Conservation (phyloP, 2,888 invertebrate species). For the Drosophila robusta region DNA sequence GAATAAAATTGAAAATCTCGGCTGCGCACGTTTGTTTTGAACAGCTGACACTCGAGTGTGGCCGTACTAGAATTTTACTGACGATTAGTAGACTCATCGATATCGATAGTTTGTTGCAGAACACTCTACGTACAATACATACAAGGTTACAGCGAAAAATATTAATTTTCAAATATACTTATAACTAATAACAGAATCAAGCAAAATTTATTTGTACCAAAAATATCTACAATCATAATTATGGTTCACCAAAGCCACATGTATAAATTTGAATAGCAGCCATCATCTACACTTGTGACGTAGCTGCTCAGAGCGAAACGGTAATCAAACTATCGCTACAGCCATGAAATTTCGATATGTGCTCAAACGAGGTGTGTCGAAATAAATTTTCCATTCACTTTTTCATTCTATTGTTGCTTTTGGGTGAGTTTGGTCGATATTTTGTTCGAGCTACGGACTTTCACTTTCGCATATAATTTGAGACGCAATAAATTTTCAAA, state of each 20-base stretch:
- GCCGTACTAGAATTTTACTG: not conserved
- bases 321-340: not conserved
- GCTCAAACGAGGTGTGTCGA: slow-evolving; percentile 9
- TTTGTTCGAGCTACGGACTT: slow-evolving; percentile 45
- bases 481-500: slow-evolving; percentile 56
- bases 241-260: not conserved
- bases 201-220: not conserved
- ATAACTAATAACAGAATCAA: not conserved
- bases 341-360: slow-evolving; percentile 14
- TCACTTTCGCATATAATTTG: slow-evolving; percentile 49
- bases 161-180: not conserved
- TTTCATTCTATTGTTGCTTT: slow-evolving; percentile 51
- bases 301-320: not conserved
- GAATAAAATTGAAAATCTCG: slow-evolving; percentile 8
- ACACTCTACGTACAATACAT: too few relatives aligned
- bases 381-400: slow-evolving; percentile 26
- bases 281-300: not conserved
- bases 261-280: too few relatives aligned
- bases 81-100: too few relatives aligned
- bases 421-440: slow-evolving; percentile 62
- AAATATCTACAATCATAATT: not conserved
- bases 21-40: slow-evolving; percentile 64
- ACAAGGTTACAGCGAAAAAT: not conserved
- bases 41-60: slow-evolving; percentile 38
- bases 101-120: not conserved